Evolutionary conservation across 1,140 invertebrate species (phyloP).

Genomic region (Pararge aegeria): DNA sequence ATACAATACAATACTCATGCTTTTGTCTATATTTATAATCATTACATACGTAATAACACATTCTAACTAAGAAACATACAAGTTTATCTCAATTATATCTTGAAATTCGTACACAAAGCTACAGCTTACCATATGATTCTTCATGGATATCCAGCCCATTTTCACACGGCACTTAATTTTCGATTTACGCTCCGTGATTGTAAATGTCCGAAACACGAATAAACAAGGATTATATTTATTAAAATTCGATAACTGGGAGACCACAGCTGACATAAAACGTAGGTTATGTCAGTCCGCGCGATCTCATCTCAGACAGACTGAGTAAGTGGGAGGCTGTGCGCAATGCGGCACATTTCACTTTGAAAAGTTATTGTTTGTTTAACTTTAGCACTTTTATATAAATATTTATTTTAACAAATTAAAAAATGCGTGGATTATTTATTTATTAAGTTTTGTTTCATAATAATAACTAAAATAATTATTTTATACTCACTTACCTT

Average conservation of each 20-base stretch:
- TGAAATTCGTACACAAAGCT: not conserved
- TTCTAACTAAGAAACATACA: too few relatives aligned
- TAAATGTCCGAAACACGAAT: not conserved
- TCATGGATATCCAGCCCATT: constrained; percentile 76
- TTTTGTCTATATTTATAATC: too few relatives aligned
- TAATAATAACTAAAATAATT: not conserved
- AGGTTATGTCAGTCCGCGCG: constrained; percentile 69
- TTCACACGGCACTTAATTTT: constrained; percentile 60
- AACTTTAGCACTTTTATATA: not conserved
- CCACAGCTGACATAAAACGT: constrained; percentile 24
- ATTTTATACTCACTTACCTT: not conserved
- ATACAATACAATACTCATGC: too few relatives aligned
- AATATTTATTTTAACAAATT: not conserved
- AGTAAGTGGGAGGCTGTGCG: constrained; percentile 72
- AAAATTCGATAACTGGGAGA: constrained; percentile 3
- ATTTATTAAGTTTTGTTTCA: not conserved
- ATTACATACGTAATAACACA: too few relatives aligned
- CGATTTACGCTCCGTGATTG: constrained; percentile 56
- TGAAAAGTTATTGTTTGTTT: constrained; percentile 41
- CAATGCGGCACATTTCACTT: constrained; percentile 64
- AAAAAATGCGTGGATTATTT: too few relatives aligned
- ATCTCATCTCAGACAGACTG: constrained; percentile 70
- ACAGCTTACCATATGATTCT: constrained; percentile 71
- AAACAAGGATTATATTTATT: not conserved
- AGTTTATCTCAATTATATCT: too few relatives aligned